Percentiles rank a stretch among this genome's conserved stretches.
These are phyloP conservation scores for Dryobates pubescens DNA, from an alignment of 2,797 vertebrate species.

Conservation along the genomic window DNA sequence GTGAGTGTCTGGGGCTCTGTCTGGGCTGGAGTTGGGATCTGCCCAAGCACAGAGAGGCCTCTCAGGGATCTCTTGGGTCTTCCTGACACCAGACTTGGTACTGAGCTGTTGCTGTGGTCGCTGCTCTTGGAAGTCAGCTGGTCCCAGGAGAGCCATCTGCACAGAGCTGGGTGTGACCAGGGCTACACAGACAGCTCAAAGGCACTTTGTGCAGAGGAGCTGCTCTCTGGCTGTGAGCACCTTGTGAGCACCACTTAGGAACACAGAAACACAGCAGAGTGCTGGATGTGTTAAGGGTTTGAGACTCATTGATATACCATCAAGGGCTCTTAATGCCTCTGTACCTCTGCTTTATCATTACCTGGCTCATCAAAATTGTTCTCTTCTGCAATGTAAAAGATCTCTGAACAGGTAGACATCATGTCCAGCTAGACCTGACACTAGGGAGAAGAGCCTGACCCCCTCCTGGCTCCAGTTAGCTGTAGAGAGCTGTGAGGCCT, in stretches of 20 bases:
- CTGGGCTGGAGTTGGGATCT: neutral
- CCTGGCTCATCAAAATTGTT: accelerated
- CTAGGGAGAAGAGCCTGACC: too few relatives aligned
- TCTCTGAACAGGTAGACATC: neutral
- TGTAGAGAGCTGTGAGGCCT: too few relatives aligned
- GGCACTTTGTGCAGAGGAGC: accelerated
- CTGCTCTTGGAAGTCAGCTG: neutral
- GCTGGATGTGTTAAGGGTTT: neutral
- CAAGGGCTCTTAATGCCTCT: neutral
- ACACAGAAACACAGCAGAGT: accelerated
- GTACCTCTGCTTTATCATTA: accelerated
- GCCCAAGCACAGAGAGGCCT: neutral
- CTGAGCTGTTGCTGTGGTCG: neutral
- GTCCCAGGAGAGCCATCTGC: neutral
- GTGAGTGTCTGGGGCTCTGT: neutral
- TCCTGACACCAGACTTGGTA: neutral
- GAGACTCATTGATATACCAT: accelerated
- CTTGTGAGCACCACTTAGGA: neutral
- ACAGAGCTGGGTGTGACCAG: neutral
- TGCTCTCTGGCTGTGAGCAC: neutral
- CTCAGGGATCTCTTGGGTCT: neutral
- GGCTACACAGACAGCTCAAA: neutral
- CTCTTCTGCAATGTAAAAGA: neutral
- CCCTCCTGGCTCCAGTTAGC: too few relatives aligned
- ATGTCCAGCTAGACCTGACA: neutral